Conservation (phyloP, 2,113 vertebrate genomes). For the Gobio gobio region DNA sequence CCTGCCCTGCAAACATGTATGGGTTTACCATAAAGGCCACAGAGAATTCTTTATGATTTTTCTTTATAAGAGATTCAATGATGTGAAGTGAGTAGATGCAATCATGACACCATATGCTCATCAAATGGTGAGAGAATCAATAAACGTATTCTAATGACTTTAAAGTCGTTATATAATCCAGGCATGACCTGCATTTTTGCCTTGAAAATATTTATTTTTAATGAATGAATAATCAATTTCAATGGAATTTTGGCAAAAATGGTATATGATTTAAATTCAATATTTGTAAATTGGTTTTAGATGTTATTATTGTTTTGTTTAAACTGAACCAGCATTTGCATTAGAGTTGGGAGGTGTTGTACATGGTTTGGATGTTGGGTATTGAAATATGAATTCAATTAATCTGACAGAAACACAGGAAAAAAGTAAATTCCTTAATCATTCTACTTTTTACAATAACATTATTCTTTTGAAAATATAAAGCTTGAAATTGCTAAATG, state of each 20-base stretch:
- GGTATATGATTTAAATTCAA: too few relatives aligned
- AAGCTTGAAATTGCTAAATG: not conserved
- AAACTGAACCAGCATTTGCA: not conserved
- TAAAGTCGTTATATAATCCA: not conserved
- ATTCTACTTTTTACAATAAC: not conserved
- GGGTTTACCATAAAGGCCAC: not conserved
- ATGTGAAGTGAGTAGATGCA: not conserved
- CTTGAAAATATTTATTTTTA: too few relatives aligned
- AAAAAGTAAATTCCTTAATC: not conserved
- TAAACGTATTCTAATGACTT: not conserved
- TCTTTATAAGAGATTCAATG: too few relatives aligned
- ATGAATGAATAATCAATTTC: too few relatives aligned
- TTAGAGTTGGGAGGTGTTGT: not conserved
- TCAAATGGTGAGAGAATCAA: not conserved
- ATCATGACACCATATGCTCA: not conserved
- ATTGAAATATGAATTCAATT: not conserved
- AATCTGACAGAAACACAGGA: not conserved
- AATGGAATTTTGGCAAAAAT: too few relatives aligned
- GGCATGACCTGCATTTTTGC: too few relatives aligned
- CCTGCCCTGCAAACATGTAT: not conserved
- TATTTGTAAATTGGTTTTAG: too few relatives aligned
- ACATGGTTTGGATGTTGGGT: not conserved
- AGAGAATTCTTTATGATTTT: too few relatives aligned
- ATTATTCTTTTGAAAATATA: not conserved
- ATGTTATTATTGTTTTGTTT: too few relatives aligned